Conservation (phyloP, 2,797 vertebrate genomes). For the Labroides dimidiatus region DNA sequence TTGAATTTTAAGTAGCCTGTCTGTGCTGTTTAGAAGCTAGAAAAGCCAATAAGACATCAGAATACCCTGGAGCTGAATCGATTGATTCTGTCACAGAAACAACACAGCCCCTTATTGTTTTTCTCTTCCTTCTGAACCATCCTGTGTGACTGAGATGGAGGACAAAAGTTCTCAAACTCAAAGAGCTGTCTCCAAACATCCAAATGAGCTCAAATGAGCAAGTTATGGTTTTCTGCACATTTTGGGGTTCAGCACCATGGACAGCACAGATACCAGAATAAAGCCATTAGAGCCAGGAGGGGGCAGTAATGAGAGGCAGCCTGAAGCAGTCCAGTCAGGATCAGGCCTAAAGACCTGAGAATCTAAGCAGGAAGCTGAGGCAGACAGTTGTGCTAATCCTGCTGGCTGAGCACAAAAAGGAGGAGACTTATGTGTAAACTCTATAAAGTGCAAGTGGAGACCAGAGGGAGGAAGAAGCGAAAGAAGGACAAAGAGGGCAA, state of each 20-base stretch:
- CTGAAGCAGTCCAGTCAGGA: constrained; percentile 28
- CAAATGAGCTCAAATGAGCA: background rate
- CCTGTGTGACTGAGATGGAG: constrained; percentile 3
- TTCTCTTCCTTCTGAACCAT: background rate
- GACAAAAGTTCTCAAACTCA: constrained; percentile 5
- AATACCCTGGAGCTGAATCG: constrained; percentile 42
- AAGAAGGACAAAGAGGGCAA: constrained; percentile 7
- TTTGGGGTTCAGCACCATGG: constrained; percentile 74
- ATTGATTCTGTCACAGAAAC: constrained; percentile 33
- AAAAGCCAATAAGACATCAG: constrained; percentile 51
- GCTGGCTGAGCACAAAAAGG: constrained; percentile 64
- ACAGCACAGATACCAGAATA: constrained; percentile 58
- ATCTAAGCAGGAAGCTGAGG: constrained; percentile 67
- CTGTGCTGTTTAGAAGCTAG: constrained; percentile 24
- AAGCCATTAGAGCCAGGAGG: constrained; percentile 47
- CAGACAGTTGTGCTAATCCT: constrained; percentile 63
- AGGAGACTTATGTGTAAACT: constrained; percentile 46
- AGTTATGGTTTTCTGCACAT: too few relatives aligned
- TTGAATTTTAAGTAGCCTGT: constrained; percentile 66
- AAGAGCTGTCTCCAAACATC: constrained; percentile 9
- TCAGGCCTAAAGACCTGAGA: constrained; percentile 54
- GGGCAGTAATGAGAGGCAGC: constrained; percentile 29
- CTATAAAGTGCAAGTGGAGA: constrained; percentile 42
- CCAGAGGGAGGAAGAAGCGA: constrained; percentile 3
- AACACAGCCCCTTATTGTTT: constrained; percentile 22